Percentiles rank a stretch among this genome's conserved stretches.
Evolutionary conservation across 1,140 invertebrate species (phyloP).

Genomic region (Drosophila paulistorum): DNA sequence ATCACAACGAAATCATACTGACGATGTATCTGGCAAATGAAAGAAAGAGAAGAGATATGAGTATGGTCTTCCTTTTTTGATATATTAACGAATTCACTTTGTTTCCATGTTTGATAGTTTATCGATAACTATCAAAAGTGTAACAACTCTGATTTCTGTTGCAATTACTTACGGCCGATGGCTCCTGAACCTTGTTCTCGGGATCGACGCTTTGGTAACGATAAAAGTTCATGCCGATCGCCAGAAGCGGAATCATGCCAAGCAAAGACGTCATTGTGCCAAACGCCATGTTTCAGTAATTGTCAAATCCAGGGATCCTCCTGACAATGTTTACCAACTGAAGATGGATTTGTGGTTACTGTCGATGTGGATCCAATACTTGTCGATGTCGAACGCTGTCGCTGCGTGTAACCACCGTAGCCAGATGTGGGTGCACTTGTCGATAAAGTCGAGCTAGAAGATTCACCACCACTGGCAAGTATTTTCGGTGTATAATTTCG

Average conservation of each 20-base stretch:
- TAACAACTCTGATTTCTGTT: too few relatives aligned
- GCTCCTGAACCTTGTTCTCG: slow-evolving; percentile 89
- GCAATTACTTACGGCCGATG: slow-evolving; percentile 86
- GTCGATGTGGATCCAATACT: background rate
- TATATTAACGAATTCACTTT: too few relatives aligned
- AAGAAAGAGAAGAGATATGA: slow-evolving; percentile 1
- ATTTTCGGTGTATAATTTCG: slow-evolving; percentile 88
- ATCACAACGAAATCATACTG: slow-evolving; percentile 93
- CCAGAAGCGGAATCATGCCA: slow-evolving; percentile 90
- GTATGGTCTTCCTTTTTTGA: too few relatives aligned
- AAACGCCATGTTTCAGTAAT: slow-evolving; percentile 83
- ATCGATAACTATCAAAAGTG: too few relatives aligned
- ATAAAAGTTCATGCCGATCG: slow-evolving; percentile 91
- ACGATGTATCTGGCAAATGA: slow-evolving; percentile 85
- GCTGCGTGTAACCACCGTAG: slow-evolving; percentile 33
- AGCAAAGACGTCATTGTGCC: slow-evolving; percentile 85
- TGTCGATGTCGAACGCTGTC: slow-evolving; percentile 8
- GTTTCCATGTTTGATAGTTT: too few relatives aligned
- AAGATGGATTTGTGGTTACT: slow-evolving; percentile 18
- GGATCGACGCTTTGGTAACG: slow-evolving; percentile 92
- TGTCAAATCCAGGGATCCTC: slow-evolving; percentile 83
- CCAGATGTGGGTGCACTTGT: slow-evolving; percentile 62
- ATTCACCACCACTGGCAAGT: slow-evolving; percentile 81
- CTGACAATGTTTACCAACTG: slow-evolving; percentile 36
- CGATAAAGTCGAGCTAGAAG: slow-evolving; percentile 39